Evolutionary conservation across 2,888 invertebrate genomes (phyloP), one percentile per base, ranked within the genome.

Genomic region (Stenoptilia bipunctidactyla): DNA sequence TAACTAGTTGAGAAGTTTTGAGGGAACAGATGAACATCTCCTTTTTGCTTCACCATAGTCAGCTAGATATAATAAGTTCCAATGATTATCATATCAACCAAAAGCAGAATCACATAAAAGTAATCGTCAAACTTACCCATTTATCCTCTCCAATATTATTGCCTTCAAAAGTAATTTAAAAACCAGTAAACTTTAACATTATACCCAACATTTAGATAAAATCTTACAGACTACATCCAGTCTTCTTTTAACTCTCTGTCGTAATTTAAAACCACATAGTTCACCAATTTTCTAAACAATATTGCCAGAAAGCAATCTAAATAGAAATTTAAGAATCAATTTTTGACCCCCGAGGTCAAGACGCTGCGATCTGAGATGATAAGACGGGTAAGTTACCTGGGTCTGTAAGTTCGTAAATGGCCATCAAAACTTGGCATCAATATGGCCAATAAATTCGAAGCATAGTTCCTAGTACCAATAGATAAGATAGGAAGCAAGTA

Each of bases 401-500:
- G 51, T 45, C 50, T 55, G 52, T 56, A 52, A 14, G 56, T 56
- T 54, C 53, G 53, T 71, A 69, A 70, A 66, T 61, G 66, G 59
- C 66, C 69, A 71, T 76, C 72, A 66, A 53, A 60, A 62, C 53
- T 49, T 52, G 47, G 55, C 58, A 66, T 65, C 70, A 66, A 68
- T 72, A 65, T 74, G 70, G 68, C 75, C 75, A 73, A 79, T 80
- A 80, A 77, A 79, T 79, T 71, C 66, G 63, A 66, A 58, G n/a
- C n/a, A n/a, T n/a, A n/a, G 63, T 70, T 66, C 64, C 61, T 64
- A 61, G 66, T 66, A 63, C 65, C 66, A 66, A 71, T 66, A 75
- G 76, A 77, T 77, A 71, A 66, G 65, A 60, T 61, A 30, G 30
- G 10, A 56, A 56, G 53, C 54, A 49, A 55, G 56, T 55, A 56